Evolutionary conservation across 2,888 invertebrate genomes (phyloP), one percentile per base, ranked within the genome.

Genomic region (Tineola bisselliella): DNA sequence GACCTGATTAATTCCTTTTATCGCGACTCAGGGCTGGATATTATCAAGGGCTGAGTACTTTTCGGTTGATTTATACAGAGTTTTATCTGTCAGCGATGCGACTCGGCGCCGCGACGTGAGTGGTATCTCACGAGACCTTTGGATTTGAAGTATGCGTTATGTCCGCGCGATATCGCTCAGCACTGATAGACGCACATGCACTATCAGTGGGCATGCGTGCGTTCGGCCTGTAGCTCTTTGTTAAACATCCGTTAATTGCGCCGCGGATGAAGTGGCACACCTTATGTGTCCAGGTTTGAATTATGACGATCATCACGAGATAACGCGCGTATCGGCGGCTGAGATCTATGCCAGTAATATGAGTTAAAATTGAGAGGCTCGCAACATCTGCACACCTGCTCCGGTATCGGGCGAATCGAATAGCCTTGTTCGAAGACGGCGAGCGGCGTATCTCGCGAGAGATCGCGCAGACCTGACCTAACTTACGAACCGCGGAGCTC

Each of bases 1-100:
- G 61, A 38, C 68, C 74, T 73, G 77, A 77, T 77, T 77, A 77
- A 77, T 77, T 62, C 62, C 68, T 69, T 69, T 76, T 76, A 76
- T 76, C 75, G 69, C 64, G 61, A 64, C 61, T 44, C 58, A 38
- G 15, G 59, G 62, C 62, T 64, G 67, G 54, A 48, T 63, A 64
- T 74, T 76, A 77, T 77, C 76, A 71, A 63, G 43, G 61, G 62
- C 63, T 65, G 66, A 62, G 70, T 68, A 67, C 66, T 66, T 67
- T 66, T 67, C 64, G 67, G 64, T 70, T 73, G 73, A 73, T 73
- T 73, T 73, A 73, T 72, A 68, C 66, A 62, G 62, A 65, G 64
- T 64, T 63, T 73, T 74, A 73, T 73, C 73, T 65, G 61, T 44
- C 57, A 61, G 62, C 67, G 71, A 71, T 71, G 70, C 65, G 65